Percentiles rank a stretch among this genome's conserved stretches.
Conservation (phyloP, 1,140 invertebrate species). For the Pectinophora gossypiella region DNA sequence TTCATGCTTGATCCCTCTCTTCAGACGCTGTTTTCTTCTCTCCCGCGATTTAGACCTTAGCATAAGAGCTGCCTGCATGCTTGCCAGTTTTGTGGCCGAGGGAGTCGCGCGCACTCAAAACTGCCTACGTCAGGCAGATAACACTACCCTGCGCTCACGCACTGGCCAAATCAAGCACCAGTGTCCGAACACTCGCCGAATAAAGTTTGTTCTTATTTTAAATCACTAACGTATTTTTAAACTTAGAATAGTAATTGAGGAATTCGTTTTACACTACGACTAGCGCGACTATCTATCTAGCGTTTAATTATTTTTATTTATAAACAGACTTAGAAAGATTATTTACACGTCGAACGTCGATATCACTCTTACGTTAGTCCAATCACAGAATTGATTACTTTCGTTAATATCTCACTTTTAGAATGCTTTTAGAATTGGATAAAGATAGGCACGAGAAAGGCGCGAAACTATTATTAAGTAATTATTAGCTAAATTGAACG, state of each 20-base stretch:
- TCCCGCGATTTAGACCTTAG: conserved; percentile 90
- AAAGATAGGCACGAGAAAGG: conserved; percentile 69
- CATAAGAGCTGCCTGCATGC: conserved; percentile 93
- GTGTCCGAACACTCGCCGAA: not conserved
- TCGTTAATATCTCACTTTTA: conserved; percentile 46
- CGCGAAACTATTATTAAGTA: conserved; percentile 50
- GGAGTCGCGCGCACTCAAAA: conserved; percentile 24
- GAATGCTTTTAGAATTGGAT: conserved; percentile 59
- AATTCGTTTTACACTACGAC: conserved; percentile 25
- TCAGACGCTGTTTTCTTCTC: conserved; percentile 82
- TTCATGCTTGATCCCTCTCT: conserved; percentile 83
- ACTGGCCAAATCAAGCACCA: not conserved
- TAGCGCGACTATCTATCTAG: conserved; percentile 41
- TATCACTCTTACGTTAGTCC: conserved; percentile 45
- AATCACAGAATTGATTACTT: conserved; percentile 57
- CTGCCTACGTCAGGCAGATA: conserved; percentile 9
- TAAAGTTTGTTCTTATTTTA: conserved; percentile 10
- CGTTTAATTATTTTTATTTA: conserved; percentile 9
- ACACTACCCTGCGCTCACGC: conserved; percentile 5
- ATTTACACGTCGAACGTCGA: conserved; percentile 34
- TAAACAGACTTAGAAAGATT: conserved; percentile 11
- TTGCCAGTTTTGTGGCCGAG: conserved; percentile 77
- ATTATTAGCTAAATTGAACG: conserved; percentile 49
- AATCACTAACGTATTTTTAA: conserved; percentile 20
- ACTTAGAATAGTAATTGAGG: conserved; percentile 12